Percentiles rank a stretch among this genome's conserved stretches.
phyloP scores from a whole-genome alignment of 2,888 invertebrate genomes.

The Phalangium opilio region DNA sequence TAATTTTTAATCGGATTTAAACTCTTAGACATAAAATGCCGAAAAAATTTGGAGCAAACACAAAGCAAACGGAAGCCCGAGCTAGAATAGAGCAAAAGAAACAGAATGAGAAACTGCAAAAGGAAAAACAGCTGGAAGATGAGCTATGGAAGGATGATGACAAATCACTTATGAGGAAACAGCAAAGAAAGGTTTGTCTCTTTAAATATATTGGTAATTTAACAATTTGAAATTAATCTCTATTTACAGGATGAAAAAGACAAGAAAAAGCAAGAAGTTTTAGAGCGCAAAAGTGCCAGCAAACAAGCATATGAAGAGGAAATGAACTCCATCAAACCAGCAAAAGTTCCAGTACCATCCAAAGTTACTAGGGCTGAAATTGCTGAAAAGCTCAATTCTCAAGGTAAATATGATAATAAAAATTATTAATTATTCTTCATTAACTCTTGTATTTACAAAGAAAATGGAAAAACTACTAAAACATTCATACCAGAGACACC shows the following conservation, averaged over 20 bases:
- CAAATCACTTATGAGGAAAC: conserved; percentile 53
- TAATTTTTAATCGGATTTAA: background rate
- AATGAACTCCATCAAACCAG: conserved; percentile 51
- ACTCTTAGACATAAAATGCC: conserved; percentile 49
- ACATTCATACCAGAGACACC: conserved; percentile 29
- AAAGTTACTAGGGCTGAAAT: conserved; percentile 80
- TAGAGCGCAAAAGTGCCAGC: conserved; percentile 65
- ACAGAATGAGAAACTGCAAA: conserved; percentile 44
- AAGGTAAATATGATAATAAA: too few relatives aligned
- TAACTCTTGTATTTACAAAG: conserved; percentile 17
- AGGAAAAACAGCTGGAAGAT: conserved; percentile 50
- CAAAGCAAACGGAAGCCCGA: conserved; percentile 75
- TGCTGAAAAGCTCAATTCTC: conserved; percentile 17
- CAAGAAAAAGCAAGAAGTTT: conserved; percentile 56
- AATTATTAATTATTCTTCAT: too few relatives aligned
- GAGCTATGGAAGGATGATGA: conserved; percentile 73
- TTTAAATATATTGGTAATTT: background rate
- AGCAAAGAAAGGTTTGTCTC: conserved; percentile 44
- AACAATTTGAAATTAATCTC: background rate
- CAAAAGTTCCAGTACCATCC: conserved; percentile 43
- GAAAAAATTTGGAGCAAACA: conserved; percentile 91
- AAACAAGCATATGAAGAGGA: conserved; percentile 59
- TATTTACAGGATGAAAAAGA: conserved; percentile 49
- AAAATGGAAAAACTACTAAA: conserved; percentile 17
- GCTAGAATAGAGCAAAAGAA: conserved; percentile 71